Conservation (phyloP, 2,797 vertebrate species). For the Labroides dimidiatus region DNA sequence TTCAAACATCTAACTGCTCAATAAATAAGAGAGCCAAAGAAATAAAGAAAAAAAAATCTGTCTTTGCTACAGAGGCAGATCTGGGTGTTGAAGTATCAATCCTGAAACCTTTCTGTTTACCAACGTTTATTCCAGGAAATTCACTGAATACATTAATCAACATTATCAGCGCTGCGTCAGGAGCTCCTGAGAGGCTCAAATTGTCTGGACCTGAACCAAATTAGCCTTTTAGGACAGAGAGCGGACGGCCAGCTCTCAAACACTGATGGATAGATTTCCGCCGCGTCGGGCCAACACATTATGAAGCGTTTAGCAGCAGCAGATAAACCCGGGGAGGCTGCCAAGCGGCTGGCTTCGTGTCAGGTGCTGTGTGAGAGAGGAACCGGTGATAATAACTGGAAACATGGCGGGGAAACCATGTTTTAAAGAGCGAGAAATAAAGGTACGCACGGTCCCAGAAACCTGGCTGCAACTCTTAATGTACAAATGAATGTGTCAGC, state of each 20-base stretch:
- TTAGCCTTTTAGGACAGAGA: neutral
- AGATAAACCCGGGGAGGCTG: slow-evolving; percentile 7
- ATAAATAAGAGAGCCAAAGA: too few relatives aligned
- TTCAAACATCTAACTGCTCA: too few relatives aligned
- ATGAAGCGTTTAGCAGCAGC: neutral
- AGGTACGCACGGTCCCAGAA: neutral
- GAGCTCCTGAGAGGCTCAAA: slow-evolving; percentile 1
- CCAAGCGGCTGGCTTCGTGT: neutral
- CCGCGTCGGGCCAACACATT: neutral
- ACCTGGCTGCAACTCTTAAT: too few relatives aligned
- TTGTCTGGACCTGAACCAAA: slow-evolving; percentile 11
- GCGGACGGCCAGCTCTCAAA: neutral
- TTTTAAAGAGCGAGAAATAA: neutral
- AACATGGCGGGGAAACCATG: neutral
- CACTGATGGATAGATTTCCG: slow-evolving; percentile 22
- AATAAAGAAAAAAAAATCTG: too few relatives aligned
- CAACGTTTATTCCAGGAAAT: neutral
- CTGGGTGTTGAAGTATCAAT: neutral
- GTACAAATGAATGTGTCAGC: too few relatives aligned
- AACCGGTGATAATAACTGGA: neutral
- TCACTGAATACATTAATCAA: neutral
- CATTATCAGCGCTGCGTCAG: slow-evolving; percentile 8
- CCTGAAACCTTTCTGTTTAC: neutral
- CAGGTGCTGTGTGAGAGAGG: neutral
- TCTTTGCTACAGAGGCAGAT: neutral